phyloP scores from a whole-genome alignment of 2,888 invertebrate species.

The Eilema griseolum region DNA sequence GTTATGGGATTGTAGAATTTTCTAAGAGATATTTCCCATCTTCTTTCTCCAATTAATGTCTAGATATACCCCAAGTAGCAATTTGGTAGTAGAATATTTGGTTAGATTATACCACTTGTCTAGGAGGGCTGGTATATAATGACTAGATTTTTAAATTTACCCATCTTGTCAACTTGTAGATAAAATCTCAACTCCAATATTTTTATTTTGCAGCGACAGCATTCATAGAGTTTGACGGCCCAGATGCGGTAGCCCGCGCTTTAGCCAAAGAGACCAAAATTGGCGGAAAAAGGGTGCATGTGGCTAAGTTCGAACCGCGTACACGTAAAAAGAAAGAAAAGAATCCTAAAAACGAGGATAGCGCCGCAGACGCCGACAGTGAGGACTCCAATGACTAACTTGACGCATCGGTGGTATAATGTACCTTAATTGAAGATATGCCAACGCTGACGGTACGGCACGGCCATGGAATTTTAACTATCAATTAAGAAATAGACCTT shows the following conservation, averaged over 20 bases:
- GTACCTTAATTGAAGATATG: not conserved
- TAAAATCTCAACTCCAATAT: not conserved
- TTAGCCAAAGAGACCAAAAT: constrained; percentile 61
- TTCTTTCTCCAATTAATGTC: too few species aligned
- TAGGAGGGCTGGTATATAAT: too few species aligned
- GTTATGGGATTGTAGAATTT: too few species aligned
- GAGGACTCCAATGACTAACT: constrained; percentile 59
- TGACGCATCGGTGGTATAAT: not conserved
- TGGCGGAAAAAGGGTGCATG: constrained; percentile 70
- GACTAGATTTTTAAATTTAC: too few species aligned
- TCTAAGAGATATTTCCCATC: too few species aligned
- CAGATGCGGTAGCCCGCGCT: constrained; percentile 68
- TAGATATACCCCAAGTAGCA: too few species aligned
- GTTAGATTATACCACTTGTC: too few species aligned
- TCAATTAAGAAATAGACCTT: too few species aligned
- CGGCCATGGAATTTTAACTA: too few species aligned
- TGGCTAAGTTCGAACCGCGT: constrained; percentile 63
- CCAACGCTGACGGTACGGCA: too few species aligned
- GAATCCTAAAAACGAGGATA: constrained; percentile 42
- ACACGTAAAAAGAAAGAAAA: constrained; percentile 43
- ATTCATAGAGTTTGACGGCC: constrained; percentile 76
- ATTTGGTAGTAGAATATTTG: too few species aligned
- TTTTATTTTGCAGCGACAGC: constrained; percentile 65
- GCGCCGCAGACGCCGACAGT: constrained; percentile 58
- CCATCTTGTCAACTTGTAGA: not conserved